Evolutionary conservation across 2,113 vertebrate species (phyloP), one percentile per base, ranked within the genome.

Genomic region (Fulica atra): DNA sequence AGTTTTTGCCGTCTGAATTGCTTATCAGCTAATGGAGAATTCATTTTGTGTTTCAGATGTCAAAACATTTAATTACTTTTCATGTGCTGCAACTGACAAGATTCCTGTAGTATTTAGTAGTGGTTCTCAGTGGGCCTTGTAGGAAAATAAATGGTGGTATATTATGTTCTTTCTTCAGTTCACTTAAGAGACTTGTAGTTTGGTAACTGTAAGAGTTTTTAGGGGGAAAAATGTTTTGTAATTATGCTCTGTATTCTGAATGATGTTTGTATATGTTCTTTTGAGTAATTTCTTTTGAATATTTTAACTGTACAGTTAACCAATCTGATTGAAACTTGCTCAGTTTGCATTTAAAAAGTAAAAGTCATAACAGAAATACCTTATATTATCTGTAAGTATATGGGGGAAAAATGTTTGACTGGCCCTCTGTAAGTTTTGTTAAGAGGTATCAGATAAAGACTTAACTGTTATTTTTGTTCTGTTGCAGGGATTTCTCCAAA

Each of bases 401-500:
- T 54, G 54, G 50, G 74, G 61, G 4, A 9, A 15, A 31, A 89
- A 81, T 93, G 90, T 92, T 70, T 94, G 56, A 50, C 54, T 88
- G 61, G 35, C 44, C 59, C 88, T 79, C 71, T 95, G 85, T 91
- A 94, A 83, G 68, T 88, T 89, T 70, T 89, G 36, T 97, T 95
- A 96, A 95, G 92, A 93, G 76, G 61, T 96, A 81, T 96, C 95
- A 91, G 96, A 97, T 97, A 96, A 98, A 98, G 95, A 93, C 89
- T 97, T 97, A 97, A 97, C 93, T 76, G 16, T 88, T 97, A 89
- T 97, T 97, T 97, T 98, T 98, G 98, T 97, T 98, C 96, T 97
- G 97, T 97, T 98, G 87, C 98, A 99, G 99, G 98, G 99, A 99
- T 98, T 97, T 99, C 97, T 99, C 99, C 96, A 98, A 99, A 98